Percentiles rank a stretch among this genome's conserved stretches.
Evolutionary conservation across 2,113 vertebrate genomes (phyloP).

Genomic region (Dissostichus mawsoni): DNA sequence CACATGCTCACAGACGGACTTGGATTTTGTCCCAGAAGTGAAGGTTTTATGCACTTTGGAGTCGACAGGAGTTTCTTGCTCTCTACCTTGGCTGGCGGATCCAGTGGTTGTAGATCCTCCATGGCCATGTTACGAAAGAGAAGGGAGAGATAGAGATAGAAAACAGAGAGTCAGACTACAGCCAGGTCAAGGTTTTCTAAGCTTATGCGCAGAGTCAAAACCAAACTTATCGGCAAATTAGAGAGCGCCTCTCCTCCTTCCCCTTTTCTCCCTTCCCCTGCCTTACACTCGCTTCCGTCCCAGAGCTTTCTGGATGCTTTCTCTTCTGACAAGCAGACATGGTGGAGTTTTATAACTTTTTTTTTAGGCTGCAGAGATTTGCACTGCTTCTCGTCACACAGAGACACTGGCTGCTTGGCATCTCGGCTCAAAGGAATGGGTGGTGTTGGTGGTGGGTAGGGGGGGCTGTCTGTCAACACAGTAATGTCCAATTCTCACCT

Average conservation of each 20-base stretch:
- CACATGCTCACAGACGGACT: conserved; percentile 47
- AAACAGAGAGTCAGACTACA: conserved; percentile 41
- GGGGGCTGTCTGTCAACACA: conserved; percentile 11
- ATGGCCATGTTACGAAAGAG: conserved; percentile 55
- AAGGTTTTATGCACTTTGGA: conserved; percentile 69
- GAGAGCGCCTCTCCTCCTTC: neutral
- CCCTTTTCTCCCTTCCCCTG: conserved; percentile 29
- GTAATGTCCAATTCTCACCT: conserved; percentile 30
- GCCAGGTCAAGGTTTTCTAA: conserved; percentile 52
- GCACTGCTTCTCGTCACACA: conserved; percentile 45
- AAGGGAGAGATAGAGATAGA: conserved; percentile 45
- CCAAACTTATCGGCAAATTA: conserved; percentile 28
- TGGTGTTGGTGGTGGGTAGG: neutral
- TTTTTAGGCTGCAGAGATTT: conserved; percentile 32
- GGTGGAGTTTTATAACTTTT: conserved; percentile 37
- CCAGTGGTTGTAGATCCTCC: conserved; percentile 62
- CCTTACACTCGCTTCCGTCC: conserved; percentile 62
- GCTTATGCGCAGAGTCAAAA: conserved; percentile 35
- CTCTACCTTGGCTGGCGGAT: conserved; percentile 38
- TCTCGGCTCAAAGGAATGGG: conserved; percentile 25
- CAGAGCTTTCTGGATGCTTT: conserved; percentile 70
- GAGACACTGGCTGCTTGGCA: conserved; percentile 63
- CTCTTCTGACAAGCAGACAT: conserved; percentile 55
- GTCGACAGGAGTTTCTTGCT: conserved; percentile 44
- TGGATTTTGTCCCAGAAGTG: conserved; percentile 67